phyloP scores from a whole-genome alignment of 2,113 vertebrate genomes.

The Shinisaurus crocodilurus region DNA sequence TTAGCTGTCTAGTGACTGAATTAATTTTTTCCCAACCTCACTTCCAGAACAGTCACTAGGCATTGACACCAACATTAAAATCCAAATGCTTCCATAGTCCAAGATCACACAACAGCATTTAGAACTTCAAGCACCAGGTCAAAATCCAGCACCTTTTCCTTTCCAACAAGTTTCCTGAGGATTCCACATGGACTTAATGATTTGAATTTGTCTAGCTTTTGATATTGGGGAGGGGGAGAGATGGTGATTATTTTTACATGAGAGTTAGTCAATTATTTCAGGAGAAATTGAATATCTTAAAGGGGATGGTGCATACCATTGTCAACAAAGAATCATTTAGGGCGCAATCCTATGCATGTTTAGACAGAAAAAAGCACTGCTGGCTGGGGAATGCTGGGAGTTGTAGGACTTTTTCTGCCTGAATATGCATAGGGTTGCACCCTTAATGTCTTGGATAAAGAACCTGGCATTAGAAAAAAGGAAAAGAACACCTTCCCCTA shows the following conservation, averaged over 20 bases:
- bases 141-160: background rate
- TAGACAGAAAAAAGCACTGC: too few species aligned
- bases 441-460: background rate
- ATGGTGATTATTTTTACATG: background rate
- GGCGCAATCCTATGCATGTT: too few species aligned
- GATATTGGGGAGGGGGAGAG: background rate
- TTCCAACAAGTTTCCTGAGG: background rate
- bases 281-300: background rate
- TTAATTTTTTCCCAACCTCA: background rate
- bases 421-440: too few species aligned
- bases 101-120: background rate
- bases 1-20: background rate
- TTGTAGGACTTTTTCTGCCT: too few species aligned
- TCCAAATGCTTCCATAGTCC: background rate
- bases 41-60: background rate
- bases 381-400: too few species aligned
- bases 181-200: background rate
- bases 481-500: background rate
- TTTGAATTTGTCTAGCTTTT: background rate
- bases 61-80: background rate
- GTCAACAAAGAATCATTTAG: background rate
- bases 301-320: conserved; percentile 1
- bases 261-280: background rate
- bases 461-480: background rate
- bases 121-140: background rate